phyloP scores from a whole-genome alignment of 2,797 vertebrate species.

The Dendrocincla fuliginosa region DNA sequence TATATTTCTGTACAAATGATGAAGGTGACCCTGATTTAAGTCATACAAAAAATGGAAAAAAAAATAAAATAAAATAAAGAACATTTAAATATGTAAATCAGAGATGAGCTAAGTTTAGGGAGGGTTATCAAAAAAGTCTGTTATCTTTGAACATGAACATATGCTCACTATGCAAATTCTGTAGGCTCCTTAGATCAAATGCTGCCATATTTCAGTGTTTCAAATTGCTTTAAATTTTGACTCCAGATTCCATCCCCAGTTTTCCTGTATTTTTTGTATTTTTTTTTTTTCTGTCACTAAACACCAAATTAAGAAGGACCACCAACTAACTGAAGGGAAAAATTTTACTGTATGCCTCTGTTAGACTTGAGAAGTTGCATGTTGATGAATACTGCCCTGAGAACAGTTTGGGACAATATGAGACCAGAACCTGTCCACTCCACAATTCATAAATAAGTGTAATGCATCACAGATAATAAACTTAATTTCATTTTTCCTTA shows the following conservation, averaged over 20 bases:
- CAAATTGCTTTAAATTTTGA: not conserved
- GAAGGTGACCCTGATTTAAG: slow-evolving; percentile 25
- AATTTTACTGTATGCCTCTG: not conserved
- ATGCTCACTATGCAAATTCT: slow-evolving; percentile 30
- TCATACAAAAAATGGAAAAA: not conserved
- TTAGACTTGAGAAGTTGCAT: not conserved
- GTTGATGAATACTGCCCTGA: not conserved
- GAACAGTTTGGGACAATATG: not conserved
- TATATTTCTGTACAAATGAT: not conserved
- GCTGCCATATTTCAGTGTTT: not conserved
- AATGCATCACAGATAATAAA: not conserved
- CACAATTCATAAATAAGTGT: not conserved
- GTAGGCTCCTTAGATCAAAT: not conserved
- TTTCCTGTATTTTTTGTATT: not conserved
- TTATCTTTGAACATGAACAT: slow-evolving; percentile 44
- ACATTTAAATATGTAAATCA: slow-evolving; percentile 34
- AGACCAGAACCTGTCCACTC: not conserved
- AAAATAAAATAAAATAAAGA: not conserved
- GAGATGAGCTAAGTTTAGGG: slow-evolving; percentile 7
- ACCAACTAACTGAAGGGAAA: not conserved
- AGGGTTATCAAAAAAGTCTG: slow-evolving; percentile 41
- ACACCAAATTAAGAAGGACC: not conserved
- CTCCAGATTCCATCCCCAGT: not conserved
- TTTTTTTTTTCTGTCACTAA: not conserved
- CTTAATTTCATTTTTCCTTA: not conserved